phyloP scores from a whole-genome alignment of 30 jellyfish, hydroid and myxozoan species.

The Chrysaora quinquecirrha region DNA sequence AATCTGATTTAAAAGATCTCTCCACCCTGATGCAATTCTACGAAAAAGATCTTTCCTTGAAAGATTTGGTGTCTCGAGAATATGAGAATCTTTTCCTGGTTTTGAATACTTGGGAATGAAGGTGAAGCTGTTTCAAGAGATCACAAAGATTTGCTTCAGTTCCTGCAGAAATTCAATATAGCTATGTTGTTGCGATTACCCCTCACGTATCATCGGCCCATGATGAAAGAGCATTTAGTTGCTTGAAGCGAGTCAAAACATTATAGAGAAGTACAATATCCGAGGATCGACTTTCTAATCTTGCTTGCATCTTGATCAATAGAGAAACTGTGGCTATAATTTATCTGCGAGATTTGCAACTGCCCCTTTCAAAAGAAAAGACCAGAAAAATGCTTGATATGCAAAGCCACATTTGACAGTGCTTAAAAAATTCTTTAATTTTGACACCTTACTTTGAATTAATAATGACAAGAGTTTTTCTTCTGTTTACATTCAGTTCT shows the following conservation, averaged over 20 bases:
- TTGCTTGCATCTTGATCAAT: background rate
- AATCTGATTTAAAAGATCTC: background rate
- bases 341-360: too few relatives aligned
- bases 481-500: too few relatives aligned
- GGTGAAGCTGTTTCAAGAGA: background rate
- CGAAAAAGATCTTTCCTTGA: background rate
- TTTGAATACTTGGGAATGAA: background rate
- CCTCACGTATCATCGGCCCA: background rate
- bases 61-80: background rate
- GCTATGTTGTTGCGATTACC: background rate
- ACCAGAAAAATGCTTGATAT: too few relatives aligned
- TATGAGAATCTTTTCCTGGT: background rate
- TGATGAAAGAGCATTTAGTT: background rate
- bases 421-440: too few relatives aligned
- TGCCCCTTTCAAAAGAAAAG: too few relatives aligned
- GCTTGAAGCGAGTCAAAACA: background rate
- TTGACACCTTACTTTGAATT: too few relatives aligned
- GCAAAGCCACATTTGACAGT: too few relatives aligned
- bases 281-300: background rate
- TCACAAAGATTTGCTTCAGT: background rate
- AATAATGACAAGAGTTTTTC: too few relatives aligned
- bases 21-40: background rate
- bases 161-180: background rate
- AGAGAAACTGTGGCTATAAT: too few relatives aligned
- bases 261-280: background rate